These are phyloP conservation scores for Ganaspis sp. DNA, from an alignment of 1,140 invertebrate genomes.

Conservation along the genomic window DNA sequence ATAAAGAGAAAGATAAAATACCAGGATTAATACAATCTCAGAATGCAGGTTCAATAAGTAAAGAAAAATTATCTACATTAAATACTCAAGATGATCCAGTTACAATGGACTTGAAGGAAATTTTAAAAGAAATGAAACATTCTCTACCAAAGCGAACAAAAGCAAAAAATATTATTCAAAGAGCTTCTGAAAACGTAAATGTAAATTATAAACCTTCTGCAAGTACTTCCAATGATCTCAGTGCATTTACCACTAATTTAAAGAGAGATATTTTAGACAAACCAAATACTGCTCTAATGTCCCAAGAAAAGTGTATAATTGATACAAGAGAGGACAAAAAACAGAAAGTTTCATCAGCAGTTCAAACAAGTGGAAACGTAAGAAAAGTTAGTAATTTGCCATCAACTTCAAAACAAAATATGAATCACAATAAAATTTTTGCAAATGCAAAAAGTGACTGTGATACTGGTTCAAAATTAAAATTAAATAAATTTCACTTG, in stretches of 20 bases:
- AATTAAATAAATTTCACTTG: conserved; percentile 73
- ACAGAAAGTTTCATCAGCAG: conserved; percentile 76
- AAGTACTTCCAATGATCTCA: conserved; percentile 32
- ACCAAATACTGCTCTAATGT: not conserved
- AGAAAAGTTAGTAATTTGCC: conserved; percentile 56
- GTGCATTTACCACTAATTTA: conserved; percentile 2
- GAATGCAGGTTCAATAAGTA: not conserved
- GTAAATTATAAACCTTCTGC: conserved; percentile 38
- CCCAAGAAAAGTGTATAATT: not conserved
- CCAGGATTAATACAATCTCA: not conserved
- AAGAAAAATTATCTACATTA: conserved; percentile 57
- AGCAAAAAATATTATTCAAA: conserved; percentile 43
- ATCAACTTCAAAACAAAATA: conserved; percentile 35
- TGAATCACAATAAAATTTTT: not conserved
- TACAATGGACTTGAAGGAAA: conserved; percentile 77
- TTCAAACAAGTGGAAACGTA: conserved; percentile 75
- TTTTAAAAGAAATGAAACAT: conserved; percentile 82
- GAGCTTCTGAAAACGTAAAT: not conserved
- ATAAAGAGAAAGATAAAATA: conserved; percentile 24
- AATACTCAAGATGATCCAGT: conserved; percentile 74
- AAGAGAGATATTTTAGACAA: not conserved
- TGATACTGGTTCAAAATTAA: conserved; percentile 34
- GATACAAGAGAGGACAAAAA: conserved; percentile 41
- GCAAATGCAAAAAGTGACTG: not conserved
- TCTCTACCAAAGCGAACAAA: conserved; percentile 78